Evolutionary conservation across 2,113 vertebrate genomes (phyloP).

Genomic region (Stercorarius parasiticus): DNA sequence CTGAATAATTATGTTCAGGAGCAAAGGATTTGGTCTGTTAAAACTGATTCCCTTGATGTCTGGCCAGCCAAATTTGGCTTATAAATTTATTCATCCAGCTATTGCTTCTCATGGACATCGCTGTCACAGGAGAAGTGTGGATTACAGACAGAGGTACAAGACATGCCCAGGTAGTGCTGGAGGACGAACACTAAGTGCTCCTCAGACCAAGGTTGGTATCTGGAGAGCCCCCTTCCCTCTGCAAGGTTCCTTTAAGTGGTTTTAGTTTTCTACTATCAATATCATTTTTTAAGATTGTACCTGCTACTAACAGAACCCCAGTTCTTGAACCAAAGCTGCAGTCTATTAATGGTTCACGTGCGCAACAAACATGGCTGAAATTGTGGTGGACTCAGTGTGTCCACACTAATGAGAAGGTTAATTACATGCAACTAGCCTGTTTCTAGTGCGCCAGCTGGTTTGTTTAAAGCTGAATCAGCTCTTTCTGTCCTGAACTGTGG

Average conservation of each 20-base stretch:
- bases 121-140: background rate
- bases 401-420: background rate
- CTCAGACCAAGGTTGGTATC: constrained; percentile 15
- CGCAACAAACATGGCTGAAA: background rate
- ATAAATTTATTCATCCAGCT: background rate
- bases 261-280: background rate
- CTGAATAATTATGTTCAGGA: constrained; percentile 31
- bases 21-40: background rate
- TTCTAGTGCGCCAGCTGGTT: background rate
- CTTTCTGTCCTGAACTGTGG: background rate
- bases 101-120: background rate
- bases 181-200: background rate
- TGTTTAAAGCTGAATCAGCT: background rate
- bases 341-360: accelerated
- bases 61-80: background rate
- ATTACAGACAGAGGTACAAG: background rate
- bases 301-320: background rate
- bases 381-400: accelerated
- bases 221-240: background rate
- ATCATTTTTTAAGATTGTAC: background rate
- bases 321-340: background rate
- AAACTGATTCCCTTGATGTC: background rate
- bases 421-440: background rate
- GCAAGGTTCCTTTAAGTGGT: background rate
- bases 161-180: background rate